Base-by-base conservation (phyloP, 2,888 invertebrate species). In the Limnephilus lunatus region DNA sequence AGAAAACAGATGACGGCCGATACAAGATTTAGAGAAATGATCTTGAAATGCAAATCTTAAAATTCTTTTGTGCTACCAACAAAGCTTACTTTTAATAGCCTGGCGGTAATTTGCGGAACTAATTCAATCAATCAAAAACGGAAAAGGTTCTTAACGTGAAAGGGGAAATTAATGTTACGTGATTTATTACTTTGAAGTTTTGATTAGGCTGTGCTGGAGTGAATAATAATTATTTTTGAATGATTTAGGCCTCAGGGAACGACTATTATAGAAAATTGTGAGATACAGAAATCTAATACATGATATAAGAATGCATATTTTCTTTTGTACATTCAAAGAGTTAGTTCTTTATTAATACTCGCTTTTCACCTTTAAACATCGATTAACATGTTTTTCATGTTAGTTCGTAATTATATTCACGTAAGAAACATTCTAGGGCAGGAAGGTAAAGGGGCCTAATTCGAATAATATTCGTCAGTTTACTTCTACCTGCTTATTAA, bases 11-110 rank as follows among this genome's bases (percentile, higher is more conserved):
- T 31, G 82, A 83, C 53, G 53, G 53, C 83, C 83, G 83, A 32
- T 32, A 31, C 83, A 35, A 19, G 83, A 32, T 83, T 35, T 83
- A 35, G 30, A 32, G 83, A 83, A 83, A 83, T 83, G 83, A 83
- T 83, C 83, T 83, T 83, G 32, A 83, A 83, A 32, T 83, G 31
- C 83, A 31, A 83, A 68, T 68, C 53, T 68, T 68, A 25, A 68
- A 31, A 31, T 31, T 31, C 83, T 83, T 83, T 83, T 83, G 83
- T 83, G 15, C 35, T 32, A 25, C 31, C 32, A 83, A 83, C 83
- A 83, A 83, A 83, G 83, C 83, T 68, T 25, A 25, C 53, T 68
- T 68, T 53, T 53, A 53, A 53, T 53, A 53, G 53, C 53, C 15
- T 53, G 53, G 53, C 53, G 53, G 53, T 53, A 53, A 53, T 53